Conservation (phyloP, 2,113 vertebrate species). For the Zosterops hypoxanthus region DNA sequence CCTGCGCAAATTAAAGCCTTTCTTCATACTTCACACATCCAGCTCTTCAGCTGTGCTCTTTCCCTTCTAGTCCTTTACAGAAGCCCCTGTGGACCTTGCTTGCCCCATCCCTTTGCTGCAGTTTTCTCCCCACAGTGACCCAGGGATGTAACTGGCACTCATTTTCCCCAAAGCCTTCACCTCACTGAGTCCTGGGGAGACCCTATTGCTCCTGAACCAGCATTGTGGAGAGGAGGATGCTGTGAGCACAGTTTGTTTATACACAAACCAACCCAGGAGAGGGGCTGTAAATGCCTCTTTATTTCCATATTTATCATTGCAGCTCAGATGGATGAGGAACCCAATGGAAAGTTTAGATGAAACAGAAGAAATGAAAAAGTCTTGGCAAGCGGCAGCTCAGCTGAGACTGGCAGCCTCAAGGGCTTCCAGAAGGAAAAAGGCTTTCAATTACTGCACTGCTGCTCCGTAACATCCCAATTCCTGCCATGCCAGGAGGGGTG, state of each 20-base stretch:
- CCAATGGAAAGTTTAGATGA: neutral
- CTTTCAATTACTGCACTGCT: neutral
- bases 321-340: neutral
- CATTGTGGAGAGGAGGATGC: neutral
- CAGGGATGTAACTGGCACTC: neutral
- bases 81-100: neutral
- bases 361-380: conserved; percentile 4
- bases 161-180: neutral
- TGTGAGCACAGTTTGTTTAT: neutral
- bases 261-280: neutral
- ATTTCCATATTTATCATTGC: neutral
- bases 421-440: neutral
- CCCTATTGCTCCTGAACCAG: neutral
- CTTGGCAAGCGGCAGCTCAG: neutral
- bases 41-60: neutral
- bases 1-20: conserved; percentile 10
- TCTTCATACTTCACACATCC: neutral
- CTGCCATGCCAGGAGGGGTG: rapidly evolving
- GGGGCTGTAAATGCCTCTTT: neutral
- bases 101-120: neutral
- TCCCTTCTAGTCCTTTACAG: neutral
- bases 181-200: neutral
- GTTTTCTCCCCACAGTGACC: neutral
- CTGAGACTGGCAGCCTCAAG: neutral
- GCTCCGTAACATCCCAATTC: neutral